Conservation (phyloP, 2,113 vertebrate species). For the Alligator mississippiensis region DNA sequence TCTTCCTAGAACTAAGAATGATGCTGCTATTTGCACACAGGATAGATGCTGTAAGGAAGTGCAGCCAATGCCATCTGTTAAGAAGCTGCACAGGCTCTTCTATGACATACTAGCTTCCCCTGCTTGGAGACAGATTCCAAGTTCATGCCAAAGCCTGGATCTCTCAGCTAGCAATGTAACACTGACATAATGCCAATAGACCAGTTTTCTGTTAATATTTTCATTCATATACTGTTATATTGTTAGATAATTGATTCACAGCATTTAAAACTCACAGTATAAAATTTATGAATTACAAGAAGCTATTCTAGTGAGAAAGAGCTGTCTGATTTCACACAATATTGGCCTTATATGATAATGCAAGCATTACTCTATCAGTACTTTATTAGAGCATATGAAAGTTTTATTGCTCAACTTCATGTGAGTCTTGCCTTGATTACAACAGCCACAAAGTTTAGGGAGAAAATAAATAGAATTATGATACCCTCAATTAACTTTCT, state of each 20-base stretch:
- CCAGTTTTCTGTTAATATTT: constrained; percentile 11
- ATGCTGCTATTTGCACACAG: background rate
- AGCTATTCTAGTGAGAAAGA: constrained; percentile 55
- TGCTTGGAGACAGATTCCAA: background rate
- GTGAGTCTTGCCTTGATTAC: constrained; percentile 63
- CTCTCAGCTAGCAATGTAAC: background rate
- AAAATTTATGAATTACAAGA: constrained; percentile 39
- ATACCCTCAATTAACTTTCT: constrained; percentile 33
- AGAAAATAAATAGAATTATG: constrained; percentile 57
- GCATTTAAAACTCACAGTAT: constrained; percentile 70
- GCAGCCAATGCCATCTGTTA: background rate
- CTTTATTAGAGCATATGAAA: constrained; percentile 56
- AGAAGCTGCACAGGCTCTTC: background rate
- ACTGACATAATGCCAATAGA: constrained; percentile 24
- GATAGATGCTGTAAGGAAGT: background rate
- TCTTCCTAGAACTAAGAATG: background rate
- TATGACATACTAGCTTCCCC: background rate
- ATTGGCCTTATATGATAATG: constrained; percentile 43
- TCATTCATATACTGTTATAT: background rate
- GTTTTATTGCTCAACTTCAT: constrained; percentile 69
- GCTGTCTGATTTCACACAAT: constrained; percentile 60
- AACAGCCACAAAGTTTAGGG: constrained; percentile 56
- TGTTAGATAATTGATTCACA: constrained; percentile 51
- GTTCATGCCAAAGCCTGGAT: background rate
- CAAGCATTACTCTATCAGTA: constrained; percentile 48